These are phyloP conservation scores for Dolichomitus sp. DNA, from an alignment of 2,888 invertebrate genomes.

Conservation along the genomic window DNA sequence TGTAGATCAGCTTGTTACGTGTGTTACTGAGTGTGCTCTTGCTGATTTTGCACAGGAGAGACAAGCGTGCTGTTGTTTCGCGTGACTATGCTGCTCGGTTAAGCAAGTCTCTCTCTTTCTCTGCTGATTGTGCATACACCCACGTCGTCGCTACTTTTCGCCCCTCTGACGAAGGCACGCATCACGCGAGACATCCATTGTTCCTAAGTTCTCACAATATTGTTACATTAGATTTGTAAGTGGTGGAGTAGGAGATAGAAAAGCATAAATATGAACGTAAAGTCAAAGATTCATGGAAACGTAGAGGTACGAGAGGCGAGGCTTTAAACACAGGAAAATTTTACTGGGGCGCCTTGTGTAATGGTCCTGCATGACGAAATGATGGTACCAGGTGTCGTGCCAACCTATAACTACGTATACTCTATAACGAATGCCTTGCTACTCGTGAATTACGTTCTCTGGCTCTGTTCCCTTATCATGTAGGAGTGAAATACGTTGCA, in stretches of 20 bases:
- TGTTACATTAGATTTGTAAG: conserved; percentile 1
- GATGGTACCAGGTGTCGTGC: conserved; percentile 62
- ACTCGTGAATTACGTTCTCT: not conserved
- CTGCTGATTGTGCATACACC: not conserved
- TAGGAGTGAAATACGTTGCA: not conserved
- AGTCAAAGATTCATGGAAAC: conserved; percentile 44
- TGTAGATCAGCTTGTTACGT: conserved; percentile 27
- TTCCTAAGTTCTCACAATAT: conserved; percentile 29
- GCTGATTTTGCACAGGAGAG: conserved; percentile 7
- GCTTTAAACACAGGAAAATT: not conserved
- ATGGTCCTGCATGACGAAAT: conserved; percentile 49
- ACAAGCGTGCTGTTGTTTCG: conserved; percentile 20
- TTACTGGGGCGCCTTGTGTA: conserved; percentile 4
- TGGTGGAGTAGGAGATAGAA: not conserved
- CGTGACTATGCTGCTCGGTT: conserved; percentile 49
- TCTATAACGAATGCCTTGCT: not conserved
- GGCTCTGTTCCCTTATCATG: not conserved
- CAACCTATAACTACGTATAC: conserved; percentile 37
- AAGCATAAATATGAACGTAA: conserved; percentile 5
- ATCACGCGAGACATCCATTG: conserved; percentile 74
- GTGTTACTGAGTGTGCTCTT: conserved; percentile 13
- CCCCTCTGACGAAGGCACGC: conserved; percentile 44
- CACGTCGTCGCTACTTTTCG: conserved; percentile 8
- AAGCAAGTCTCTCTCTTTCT: conserved; percentile 21
- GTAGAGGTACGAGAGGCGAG: not conserved